A percentile compares a stretch with the other conserved stretches of the same genome.
These are phyloP conservation scores for Poecilia velifera DNA, from an alignment of 2,797 vertebrate species.

Conservation along the genomic window DNA sequence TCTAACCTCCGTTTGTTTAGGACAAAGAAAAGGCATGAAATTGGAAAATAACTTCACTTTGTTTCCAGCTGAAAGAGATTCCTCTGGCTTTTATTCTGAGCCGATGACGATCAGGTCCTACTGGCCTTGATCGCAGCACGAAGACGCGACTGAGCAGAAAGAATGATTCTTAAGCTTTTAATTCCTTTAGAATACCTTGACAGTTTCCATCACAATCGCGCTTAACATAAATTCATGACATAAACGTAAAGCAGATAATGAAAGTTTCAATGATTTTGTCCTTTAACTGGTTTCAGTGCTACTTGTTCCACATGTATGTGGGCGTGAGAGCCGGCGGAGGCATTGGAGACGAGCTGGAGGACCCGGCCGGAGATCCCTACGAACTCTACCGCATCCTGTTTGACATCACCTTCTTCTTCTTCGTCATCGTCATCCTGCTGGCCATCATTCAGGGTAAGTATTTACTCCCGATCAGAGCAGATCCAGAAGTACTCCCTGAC, in stretches of 20 bases:
- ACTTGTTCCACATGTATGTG: constrained; percentile 99
- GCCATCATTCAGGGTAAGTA: constrained; percentile 97
- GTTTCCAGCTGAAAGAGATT: constrained; percentile 20
- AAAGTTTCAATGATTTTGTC: neutral
- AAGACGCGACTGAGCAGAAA: neutral
- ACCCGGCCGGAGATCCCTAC: constrained; percentile 96
- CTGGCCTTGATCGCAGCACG: constrained; percentile 22
- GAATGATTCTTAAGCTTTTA: constrained; percentile 12
- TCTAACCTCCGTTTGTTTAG: neutral
- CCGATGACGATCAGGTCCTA: neutral
- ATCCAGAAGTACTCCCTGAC: neutral
- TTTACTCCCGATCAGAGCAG: neutral
- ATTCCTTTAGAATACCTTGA: neutral
- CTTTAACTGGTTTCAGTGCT: constrained; percentile 83
- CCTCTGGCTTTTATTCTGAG: constrained; percentile 8
- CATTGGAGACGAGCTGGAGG: constrained; percentile 97
- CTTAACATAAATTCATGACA: neutral
- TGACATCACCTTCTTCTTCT: constrained; percentile 99
- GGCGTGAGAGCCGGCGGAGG: constrained; percentile 97
- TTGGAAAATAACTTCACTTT: constrained; percentile 1
- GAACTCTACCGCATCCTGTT: constrained; percentile 99
- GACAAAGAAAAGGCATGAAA: constrained; percentile 18
- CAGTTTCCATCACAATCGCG: neutral
- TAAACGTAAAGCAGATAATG: neutral
- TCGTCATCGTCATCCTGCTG: constrained; percentile 98